Percentiles rank a stretch among this genome's conserved stretches.
These are phyloP conservation scores for Danionella dracula DNA, from an alignment of 2,797 vertebrate species.

Conservation along the genomic window DNA sequence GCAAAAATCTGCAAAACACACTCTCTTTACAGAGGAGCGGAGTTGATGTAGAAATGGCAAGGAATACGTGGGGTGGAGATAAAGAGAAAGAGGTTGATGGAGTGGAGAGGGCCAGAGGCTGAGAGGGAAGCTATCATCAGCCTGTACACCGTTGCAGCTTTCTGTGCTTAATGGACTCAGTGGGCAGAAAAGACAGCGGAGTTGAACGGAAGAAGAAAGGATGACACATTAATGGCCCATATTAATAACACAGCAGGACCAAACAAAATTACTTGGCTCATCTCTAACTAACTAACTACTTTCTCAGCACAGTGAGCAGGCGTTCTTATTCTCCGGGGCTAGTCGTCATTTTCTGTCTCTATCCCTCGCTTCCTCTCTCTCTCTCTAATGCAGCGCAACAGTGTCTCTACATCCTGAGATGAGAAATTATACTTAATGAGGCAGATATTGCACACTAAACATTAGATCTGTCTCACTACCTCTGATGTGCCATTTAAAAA, in stretches of 20 bases:
- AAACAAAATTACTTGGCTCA: slow-evolving; percentile 32
- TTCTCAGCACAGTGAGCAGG: background rate
- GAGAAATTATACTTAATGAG: slow-evolving; percentile 1
- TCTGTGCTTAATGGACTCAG: slow-evolving; percentile 50
- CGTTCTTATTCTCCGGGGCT: background rate
- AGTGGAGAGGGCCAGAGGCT: slow-evolving; percentile 41
- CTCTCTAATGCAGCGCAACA: too few species aligned
- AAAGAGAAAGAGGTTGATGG: slow-evolving; percentile 39
- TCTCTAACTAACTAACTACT: slow-evolving; percentile 30
- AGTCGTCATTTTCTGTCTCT: background rate
- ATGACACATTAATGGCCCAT: slow-evolving; percentile 44
- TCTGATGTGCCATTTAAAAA: background rate
- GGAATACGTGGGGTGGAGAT: background rate
- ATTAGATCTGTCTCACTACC: background rate
- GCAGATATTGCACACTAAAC: background rate
- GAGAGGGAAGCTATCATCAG: slow-evolving; percentile 42
- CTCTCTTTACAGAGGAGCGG: slow-evolving; percentile 5
- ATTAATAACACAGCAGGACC: slow-evolving; percentile 47
- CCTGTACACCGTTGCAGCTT: slow-evolving; percentile 39
- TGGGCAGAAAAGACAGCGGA: slow-evolving; percentile 29
- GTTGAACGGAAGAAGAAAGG: slow-evolving; percentile 20
- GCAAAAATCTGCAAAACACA: background rate
- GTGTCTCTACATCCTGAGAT: background rate
- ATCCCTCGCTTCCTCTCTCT: background rate
- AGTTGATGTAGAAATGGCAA: slow-evolving; percentile 43